These are phyloP conservation scores for Sarcophaga peregrina DNA, from an alignment of 1,140 invertebrate species.

Conservation along the genomic window DNA sequence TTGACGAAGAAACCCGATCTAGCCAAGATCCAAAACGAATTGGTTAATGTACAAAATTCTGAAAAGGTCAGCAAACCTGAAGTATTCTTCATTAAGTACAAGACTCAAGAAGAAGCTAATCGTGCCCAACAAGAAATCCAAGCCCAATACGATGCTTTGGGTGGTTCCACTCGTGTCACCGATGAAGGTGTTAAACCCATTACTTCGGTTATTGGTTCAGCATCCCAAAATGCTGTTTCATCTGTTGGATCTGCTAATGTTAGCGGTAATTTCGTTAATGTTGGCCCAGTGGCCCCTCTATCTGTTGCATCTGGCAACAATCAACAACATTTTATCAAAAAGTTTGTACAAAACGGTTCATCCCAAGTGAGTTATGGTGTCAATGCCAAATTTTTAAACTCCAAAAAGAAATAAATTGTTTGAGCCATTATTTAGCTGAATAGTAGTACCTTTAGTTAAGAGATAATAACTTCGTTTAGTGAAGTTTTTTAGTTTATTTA, in stretches of 20 bases:
- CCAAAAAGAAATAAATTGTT: no score
- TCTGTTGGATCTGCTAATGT: not conserved
- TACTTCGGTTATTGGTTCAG: conserved; percentile 52
- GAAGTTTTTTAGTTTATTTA: no score
- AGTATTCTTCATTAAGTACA: not conserved
- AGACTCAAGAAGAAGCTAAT: conserved; percentile 65
- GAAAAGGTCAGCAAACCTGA: not conserved
- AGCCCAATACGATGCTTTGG: conserved; percentile 62
- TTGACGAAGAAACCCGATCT: conserved; percentile 76
- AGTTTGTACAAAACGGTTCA: conserved; percentile 15
- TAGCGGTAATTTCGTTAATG: not conserved
- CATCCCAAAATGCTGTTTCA: no score
- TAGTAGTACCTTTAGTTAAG: no score
- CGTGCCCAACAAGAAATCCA: conserved; percentile 65
- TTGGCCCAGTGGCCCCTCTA: no score
- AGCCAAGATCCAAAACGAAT: conserved; percentile 58
- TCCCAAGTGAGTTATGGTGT: conserved; percentile 43
- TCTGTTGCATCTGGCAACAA: no score
- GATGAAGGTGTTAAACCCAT: conserved; percentile 62
- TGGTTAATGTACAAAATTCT: not conserved
- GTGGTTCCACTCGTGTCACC: conserved; percentile 61
- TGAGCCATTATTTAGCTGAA: no score
- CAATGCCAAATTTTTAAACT: not conserved
- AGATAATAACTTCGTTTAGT: no score
- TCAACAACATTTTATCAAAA: not conserved